Conservation (phyloP, 1,140 invertebrate genomes). For the Leptoteleia sp. region DNA sequence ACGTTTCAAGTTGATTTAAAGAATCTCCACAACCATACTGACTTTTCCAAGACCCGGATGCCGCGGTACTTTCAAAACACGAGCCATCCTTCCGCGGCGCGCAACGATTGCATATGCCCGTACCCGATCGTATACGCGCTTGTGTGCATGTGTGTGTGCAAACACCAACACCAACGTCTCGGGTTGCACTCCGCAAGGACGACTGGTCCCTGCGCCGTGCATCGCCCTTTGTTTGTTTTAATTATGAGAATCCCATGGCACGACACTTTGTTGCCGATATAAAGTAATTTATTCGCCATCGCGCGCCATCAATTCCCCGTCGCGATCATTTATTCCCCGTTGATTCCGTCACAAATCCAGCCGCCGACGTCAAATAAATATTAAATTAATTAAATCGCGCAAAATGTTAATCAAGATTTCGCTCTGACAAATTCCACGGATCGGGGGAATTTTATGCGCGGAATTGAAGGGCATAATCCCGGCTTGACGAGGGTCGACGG, state of each 20-base stretch:
- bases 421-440: constrained; percentile 22
- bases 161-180: constrained; percentile 23
- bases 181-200: constrained; percentile 69
- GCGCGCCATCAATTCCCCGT: constrained; percentile 14
- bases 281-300: constrained; percentile 26
- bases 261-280: constrained; percentile 51
- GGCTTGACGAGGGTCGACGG: constrained; percentile 57
- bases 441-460: constrained; percentile 11
- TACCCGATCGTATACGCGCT: too few relatives aligned
- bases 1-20: too few relatives aligned
- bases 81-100: constrained; percentile 38
- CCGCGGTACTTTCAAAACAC: constrained; percentile 41
- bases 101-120: constrained; percentile 6
- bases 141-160: constrained; percentile 5
- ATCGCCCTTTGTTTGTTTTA: constrained; percentile 77
- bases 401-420: constrained; percentile 44
- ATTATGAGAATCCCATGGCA: constrained; percentile 67
- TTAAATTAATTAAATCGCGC: constrained; percentile 36
- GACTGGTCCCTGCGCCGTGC: constrained; percentile 63
- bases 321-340: background rate
- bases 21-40: constrained; percentile 37
- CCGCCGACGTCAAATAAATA: constrained; percentile 13
- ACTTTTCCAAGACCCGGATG: constrained; percentile 58
- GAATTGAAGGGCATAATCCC: constrained; percentile 46
- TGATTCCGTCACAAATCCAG: constrained; percentile 9